A percentile compares a stretch with the other conserved stretches of the same genome.
Evolutionary conservation across 2,888 invertebrate genomes (phyloP).

Genomic region (Masnerella sp.): DNA sequence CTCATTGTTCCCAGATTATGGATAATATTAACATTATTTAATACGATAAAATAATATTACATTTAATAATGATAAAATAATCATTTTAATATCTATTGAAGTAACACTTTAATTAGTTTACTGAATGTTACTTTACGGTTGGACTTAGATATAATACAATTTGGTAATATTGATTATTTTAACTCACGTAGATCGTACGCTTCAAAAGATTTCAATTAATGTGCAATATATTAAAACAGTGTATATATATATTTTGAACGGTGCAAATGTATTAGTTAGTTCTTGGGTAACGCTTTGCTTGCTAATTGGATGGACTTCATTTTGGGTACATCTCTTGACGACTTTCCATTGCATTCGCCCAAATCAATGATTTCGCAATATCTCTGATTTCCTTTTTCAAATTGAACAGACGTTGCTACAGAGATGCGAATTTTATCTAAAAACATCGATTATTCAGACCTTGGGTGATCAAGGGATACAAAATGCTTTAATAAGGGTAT

Average conservation of each 20-base stretch:
- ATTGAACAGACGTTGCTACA: slow-evolving; percentile 16
- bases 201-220: slow-evolving; percentile 10
- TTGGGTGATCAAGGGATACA: too few relatives aligned
- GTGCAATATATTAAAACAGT: neutral
- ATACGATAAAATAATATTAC: too few relatives aligned
- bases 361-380: slow-evolving; percentile 36
- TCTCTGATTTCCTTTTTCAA: slow-evolving; percentile 25
- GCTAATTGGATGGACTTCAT: slow-evolving; percentile 34
- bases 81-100: too few relatives aligned
- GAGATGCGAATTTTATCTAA: neutral
- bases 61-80: too few relatives aligned
- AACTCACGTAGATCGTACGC: too few relatives aligned
- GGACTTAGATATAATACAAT: too few relatives aligned
- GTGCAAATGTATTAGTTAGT: slow-evolving; percentile 20
- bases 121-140: too few relatives aligned
- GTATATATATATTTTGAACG: neutral
- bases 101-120: too few relatives aligned
- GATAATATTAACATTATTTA: too few relatives aligned
- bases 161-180: too few relatives aligned
- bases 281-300: slow-evolving; percentile 22
- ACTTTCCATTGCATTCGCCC: slow-evolving; percentile 16
- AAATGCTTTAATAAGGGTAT: too few relatives aligned
- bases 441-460: slow-evolving; percentile 25
- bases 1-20: too few relatives aligned
- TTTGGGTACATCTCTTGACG: slow-evolving; percentile 19